phyloP scores from a whole-genome alignment of 2,113 vertebrate genomes.

The Tonatia bakeri region DNA sequence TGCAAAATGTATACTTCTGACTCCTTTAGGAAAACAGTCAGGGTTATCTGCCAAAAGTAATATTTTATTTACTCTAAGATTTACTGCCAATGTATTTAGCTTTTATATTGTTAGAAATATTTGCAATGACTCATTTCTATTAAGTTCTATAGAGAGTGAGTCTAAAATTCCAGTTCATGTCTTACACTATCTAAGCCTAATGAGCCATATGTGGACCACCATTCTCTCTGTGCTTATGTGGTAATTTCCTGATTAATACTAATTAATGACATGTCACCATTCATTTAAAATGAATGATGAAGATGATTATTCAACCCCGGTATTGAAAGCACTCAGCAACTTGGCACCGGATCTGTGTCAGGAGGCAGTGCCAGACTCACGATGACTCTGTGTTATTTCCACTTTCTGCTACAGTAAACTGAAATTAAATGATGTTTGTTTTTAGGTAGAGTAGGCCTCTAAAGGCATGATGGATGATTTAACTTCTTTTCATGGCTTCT shows the following conservation, averaged over 20 bases:
- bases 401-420: slow-evolving; percentile 56
- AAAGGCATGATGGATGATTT: slow-evolving; percentile 45
- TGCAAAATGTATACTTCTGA: slow-evolving; percentile 14
- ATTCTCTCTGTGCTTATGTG: slow-evolving; percentile 59
- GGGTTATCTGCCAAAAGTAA: not conserved
- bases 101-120: not conserved
- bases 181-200: slow-evolving; percentile 70
- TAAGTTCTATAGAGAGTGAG: not conserved
- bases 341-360: slow-evolving; percentile 38
- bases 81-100: not conserved
- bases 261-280: slow-evolving; percentile 75
- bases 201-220: slow-evolving; percentile 56
- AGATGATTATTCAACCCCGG: slow-evolving; percentile 57
- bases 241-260: slow-evolving; percentile 78
- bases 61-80: slow-evolving; percentile 8
- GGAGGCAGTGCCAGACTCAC: slow-evolving; percentile 31
- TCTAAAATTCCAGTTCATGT: slow-evolving; percentile 63
- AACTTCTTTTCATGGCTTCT: slow-evolving; percentile 5
- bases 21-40: not conserved
- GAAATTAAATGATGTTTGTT: slow-evolving; percentile 63
- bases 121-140: slow-evolving; percentile 25
- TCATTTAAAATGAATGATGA: slow-evolving; percentile 75
- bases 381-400: slow-evolving; percentile 17
- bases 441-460: slow-evolving; percentile 45
- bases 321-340: slow-evolving; percentile 49